phyloP scores from a whole-genome alignment of 2,888 invertebrate species.

The Lysandra coridon region DNA sequence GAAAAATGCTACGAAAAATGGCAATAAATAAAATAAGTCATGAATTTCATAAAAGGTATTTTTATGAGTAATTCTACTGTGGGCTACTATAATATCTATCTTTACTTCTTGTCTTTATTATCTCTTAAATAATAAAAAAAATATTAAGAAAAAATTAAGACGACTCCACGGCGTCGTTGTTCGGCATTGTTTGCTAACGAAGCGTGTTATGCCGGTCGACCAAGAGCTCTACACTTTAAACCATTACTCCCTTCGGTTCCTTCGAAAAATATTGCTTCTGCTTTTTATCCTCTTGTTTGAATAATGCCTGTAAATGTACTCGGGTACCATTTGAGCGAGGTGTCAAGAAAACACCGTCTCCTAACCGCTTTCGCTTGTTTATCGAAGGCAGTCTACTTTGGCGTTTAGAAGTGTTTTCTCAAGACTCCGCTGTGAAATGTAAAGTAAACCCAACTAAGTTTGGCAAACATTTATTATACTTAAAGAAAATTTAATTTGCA shows the following conservation, averaged over 20 bases:
- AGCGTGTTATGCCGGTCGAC: conserved; percentile 61
- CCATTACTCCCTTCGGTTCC: conserved; percentile 74
- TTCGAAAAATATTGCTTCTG: conserved; percentile 77
- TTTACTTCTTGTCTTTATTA: no score
- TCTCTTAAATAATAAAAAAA: no score
- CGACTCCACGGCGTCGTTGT: conserved; percentile 54
- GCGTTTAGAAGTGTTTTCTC: conserved; percentile 68
- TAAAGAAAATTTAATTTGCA: conserved; percentile 29
- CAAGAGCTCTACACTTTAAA: conserved; percentile 78
- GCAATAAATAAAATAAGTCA: no score
- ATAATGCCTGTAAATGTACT: conserved; percentile 78
- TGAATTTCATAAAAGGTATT: no score
- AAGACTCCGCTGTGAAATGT: conserved; percentile 69
- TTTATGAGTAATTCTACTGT: no score
- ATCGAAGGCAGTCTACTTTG: conserved; percentile 72
- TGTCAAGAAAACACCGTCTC: conserved; percentile 72
- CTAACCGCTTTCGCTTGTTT: conserved; percentile 75
- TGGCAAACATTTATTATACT: conserved; percentile 52
- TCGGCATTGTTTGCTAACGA: conserved; percentile 77
- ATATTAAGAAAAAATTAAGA: conserved; percentile 29
- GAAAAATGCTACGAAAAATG: no score
- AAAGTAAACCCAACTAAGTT: conserved; percentile 72
- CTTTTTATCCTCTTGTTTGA: conserved; percentile 80
- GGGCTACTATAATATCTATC: no score
- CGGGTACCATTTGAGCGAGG: conserved; percentile 73